Evolutionary conservation across 2,113 vertebrate genomes (phyloP).

Genomic region (Rhinogobius similis): DNA sequence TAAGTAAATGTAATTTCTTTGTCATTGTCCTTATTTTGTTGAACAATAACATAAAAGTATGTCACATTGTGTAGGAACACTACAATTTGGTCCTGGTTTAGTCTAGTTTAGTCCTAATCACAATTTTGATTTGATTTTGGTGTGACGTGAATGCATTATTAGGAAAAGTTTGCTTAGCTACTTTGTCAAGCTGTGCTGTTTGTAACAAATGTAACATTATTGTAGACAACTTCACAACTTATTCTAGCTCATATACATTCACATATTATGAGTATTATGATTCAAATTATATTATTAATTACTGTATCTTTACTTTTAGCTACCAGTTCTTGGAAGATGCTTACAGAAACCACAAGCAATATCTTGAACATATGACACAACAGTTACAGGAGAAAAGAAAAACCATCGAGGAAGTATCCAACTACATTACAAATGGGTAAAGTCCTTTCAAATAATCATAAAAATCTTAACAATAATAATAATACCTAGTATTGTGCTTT

Average conservation of each 20-base stretch:
- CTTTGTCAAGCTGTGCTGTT: not conserved
- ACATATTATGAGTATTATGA: not conserved
- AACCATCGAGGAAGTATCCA: conserved; percentile 89
- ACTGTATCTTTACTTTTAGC: conserved; percentile 67
- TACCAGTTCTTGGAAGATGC: conserved; percentile 99
- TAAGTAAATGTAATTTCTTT: too few species aligned
- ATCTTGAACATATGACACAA: conserved; percentile 91
- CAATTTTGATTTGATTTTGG: not conserved
- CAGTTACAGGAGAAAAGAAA: conserved; percentile 96
- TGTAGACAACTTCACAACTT: not conserved
- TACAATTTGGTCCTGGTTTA: too few species aligned
- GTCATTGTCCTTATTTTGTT: too few species aligned
- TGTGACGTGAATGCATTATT: not conserved
- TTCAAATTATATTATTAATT: not conserved
- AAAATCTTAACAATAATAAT: not conserved
- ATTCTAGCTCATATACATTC: not conserved
- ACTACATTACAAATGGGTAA: conserved; percentile 91
- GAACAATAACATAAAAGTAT: too few species aligned
- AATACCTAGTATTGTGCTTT: not conserved
- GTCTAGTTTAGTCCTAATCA: too few species aligned
- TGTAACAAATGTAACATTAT: not conserved
- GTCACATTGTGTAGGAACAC: too few species aligned
- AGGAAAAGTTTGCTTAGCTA: not conserved
- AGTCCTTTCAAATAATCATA: not conserved
- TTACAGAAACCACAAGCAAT: conserved; percentile 94